A percentile compares a stretch with the other conserved stretches of the same genome.
phyloP scores from a whole-genome alignment of 2,888 invertebrate genomes.

The Poecilobothrus nobilitatus region DNA sequence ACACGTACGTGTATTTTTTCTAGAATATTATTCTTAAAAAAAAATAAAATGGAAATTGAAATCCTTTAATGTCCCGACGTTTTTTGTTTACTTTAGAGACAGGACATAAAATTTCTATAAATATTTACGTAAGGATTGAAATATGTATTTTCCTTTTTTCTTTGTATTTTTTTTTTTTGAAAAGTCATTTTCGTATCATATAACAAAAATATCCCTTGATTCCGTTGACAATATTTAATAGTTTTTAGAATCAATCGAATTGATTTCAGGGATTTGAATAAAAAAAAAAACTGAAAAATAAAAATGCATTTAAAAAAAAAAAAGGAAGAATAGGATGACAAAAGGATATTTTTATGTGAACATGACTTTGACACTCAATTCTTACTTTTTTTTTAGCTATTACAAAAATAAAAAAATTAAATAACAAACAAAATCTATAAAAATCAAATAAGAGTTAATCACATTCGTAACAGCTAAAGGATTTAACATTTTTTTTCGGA shows the following conservation, averaged over 20 bases:
- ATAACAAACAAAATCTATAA: no score
- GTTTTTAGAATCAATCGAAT: no score
- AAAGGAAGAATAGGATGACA: background rate
- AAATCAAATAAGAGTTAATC: background rate
- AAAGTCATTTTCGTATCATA: no score
- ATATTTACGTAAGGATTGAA: slow-evolving; percentile 4
- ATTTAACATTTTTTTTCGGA: background rate
- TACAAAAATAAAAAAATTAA: background rate
- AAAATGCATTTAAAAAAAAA: background rate
- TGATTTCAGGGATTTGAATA: background rate
- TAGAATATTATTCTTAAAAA: no score
- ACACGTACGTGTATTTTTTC: no score
- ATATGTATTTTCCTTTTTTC: background rate
- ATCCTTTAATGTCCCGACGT: no score
- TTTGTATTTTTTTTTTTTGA: background rate
- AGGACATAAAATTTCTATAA: slow-evolving; percentile 4
- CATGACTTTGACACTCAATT: slow-evolving; percentile 1
- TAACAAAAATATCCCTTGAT: background rate
- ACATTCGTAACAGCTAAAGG: background rate
- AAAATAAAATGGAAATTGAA: no score
- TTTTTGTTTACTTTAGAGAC: background rate
- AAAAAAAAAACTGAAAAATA: background rate
- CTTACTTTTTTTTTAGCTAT: background rate
- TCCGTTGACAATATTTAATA: background rate
- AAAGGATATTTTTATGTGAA: slow-evolving; percentile 6